Percentiles rank a stretch among this genome's conserved stretches.
Conservation (phyloP, 2,797 vertebrate genomes). For the Crenichthys baileyi region DNA sequence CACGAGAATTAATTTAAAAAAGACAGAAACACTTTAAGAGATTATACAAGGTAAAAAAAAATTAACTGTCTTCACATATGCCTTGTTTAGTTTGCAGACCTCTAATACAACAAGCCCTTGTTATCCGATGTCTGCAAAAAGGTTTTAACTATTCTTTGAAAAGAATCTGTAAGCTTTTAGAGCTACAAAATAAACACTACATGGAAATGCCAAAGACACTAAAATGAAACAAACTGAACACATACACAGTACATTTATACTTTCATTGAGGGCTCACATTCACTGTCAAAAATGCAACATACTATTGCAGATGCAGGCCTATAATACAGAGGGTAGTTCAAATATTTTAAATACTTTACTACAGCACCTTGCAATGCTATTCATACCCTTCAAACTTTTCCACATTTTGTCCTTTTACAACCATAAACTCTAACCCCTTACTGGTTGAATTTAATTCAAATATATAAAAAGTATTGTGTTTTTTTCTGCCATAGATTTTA, state of each 20-base stretch:
- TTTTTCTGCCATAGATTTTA: neutral
- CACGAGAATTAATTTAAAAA: slow-evolving; percentile 10
- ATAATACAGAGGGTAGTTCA: neutral
- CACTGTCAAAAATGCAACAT: slow-evolving; percentile 8
- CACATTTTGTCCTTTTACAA: neutral
- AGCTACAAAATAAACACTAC: slow-evolving; percentile 37
- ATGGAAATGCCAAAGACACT: slow-evolving; percentile 55
- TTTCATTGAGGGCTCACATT: slow-evolving; percentile 12
- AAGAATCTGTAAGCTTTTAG: slow-evolving; percentile 54
- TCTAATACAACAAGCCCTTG: slow-evolving; percentile 32
- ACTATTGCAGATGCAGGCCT: neutral
- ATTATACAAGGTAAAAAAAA: slow-evolving; percentile 17
- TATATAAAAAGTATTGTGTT: neutral
- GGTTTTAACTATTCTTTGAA: slow-evolving; percentile 45
- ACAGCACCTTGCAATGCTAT: no score
- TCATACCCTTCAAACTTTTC: neutral
- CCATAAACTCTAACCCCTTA: neutral
- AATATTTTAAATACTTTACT: slow-evolving; percentile 1
- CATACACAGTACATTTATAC: slow-evolving; percentile 10
- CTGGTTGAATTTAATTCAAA: neutral
- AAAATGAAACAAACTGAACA: slow-evolving; percentile 30
- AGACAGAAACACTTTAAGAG: slow-evolving; percentile 12
- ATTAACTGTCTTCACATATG: slow-evolving; percentile 34
- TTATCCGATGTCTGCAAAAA: slow-evolving; percentile 60
- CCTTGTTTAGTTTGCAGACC: slow-evolving; percentile 24